Conservation (phyloP, 2,113 vertebrate genomes). For the Pituophis catenifer region DNA sequence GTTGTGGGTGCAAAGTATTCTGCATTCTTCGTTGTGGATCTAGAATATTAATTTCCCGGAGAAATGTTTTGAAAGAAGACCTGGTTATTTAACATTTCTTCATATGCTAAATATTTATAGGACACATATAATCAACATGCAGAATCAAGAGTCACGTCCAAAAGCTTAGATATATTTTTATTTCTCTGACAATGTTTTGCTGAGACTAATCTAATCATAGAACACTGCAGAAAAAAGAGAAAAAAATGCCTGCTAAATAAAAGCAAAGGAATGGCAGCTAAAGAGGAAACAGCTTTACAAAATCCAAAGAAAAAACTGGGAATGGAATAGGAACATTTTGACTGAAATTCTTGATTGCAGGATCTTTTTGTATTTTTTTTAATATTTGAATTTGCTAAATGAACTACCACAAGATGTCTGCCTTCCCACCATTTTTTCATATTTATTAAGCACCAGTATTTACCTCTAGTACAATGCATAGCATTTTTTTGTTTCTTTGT, state of each 20-base stretch:
- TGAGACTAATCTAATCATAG: neutral
- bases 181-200: neutral
- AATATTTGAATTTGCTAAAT: neutral
- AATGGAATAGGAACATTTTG: neutral
- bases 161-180: neutral
- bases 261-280: neutral
- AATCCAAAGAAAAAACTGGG: neutral
- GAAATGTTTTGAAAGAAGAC: neutral
- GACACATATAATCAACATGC: neutral
- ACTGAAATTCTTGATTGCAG: neutral
- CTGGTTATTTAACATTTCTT: neutral
- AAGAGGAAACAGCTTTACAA: neutral
- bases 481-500: neutral
- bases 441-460: neutral
- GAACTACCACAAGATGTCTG: neutral
- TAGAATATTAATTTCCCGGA: neutral
- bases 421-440: neutral
- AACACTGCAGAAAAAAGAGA: neutral
- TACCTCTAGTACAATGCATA: no score
- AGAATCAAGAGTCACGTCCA: neutral
- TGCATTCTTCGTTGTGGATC: no score
- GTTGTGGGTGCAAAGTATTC: neutral
- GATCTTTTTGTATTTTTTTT: neutral
- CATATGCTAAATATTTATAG: neutral
- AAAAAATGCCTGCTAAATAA: neutral